Percentiles rank a stretch among this genome's conserved stretches.
phyloP scores from a whole-genome alignment of 2,888 invertebrate genomes.

The Drosophila gaucha region DNA sequence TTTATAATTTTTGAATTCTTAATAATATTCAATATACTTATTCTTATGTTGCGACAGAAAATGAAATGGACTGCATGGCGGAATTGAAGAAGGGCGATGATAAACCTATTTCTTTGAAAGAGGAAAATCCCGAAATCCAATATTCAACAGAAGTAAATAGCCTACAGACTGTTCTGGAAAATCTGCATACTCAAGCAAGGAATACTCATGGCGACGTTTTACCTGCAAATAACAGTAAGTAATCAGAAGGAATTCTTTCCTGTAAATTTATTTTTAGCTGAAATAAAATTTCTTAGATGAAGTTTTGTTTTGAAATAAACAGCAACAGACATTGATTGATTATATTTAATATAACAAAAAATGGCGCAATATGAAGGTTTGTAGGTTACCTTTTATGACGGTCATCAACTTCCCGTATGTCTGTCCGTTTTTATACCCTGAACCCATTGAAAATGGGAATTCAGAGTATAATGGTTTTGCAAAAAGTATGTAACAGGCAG shows the following conservation, averaged over 20 bases:
- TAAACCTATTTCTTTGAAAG: not conserved
- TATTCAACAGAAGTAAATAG: conserved; percentile 30
- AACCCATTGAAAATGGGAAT: too few relatives aligned
- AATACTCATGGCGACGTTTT: not conserved
- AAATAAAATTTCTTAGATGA: not conserved
- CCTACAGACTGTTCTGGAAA: conserved; percentile 22
- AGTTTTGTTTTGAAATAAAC: too few relatives aligned
- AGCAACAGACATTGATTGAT: too few relatives aligned
- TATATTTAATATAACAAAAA: too few relatives aligned
- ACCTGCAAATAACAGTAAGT: conserved; percentile 14
- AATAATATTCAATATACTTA: not conserved
- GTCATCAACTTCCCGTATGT: too few relatives aligned
- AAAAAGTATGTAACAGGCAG: too few relatives aligned
- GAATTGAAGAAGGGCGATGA: not conserved
- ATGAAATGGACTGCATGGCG: not conserved
- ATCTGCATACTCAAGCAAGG: conserved; percentile 1
- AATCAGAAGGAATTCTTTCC: not conserved
- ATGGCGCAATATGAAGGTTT: too few relatives aligned
- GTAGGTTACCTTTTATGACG: too few relatives aligned
- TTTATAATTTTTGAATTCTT: not conserved
- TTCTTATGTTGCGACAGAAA: not conserved
- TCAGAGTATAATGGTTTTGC: too few relatives aligned
- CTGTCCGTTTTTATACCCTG: too few relatives aligned
- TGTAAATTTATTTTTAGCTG: too few relatives aligned
- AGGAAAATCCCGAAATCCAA: not conserved